Evolutionary conservation across 2,888 invertebrate species (phyloP), one percentile per base, ranked within the genome.

Genomic region (Pseudococcus viburni): DNA sequence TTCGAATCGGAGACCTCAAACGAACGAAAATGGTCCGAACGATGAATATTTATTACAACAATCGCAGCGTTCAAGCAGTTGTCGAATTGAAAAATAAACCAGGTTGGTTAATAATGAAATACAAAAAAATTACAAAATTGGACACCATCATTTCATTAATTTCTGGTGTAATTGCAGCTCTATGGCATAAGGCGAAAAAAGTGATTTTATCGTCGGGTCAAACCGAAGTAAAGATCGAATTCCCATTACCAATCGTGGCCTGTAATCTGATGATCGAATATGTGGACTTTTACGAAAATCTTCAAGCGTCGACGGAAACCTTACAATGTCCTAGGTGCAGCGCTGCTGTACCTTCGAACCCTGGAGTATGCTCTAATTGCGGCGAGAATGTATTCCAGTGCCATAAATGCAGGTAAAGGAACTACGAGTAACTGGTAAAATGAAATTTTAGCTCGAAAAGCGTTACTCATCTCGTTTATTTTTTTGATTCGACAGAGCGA

Each of bases 381-480:
- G 99, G 99, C 0, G 99, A 99, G 92, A 99, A 99, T 92, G 99
- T 99, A 0, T 99, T 97, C 93, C 99, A 99, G 91, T 99, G 99
- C 91, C 98, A 99, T 93, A 99, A 99, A 92, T 99, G 99, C 93
- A 94, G 96, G 94, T 95, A 90, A 90, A 92, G 84, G 77, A 0
- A 7, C 51, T 12, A 51, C 17, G 51, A 86, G 51, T 12, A 89
- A 85, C 33, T 77, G 83, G 73, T 3, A 12, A 85, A 33, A 12
- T 51, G n/a, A 0, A 12, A 15, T 89, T 48, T 73, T 84, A 42
- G 51, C 3, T 51, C 5, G 26, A 59, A 39, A 86, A 2, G 1
- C 6, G 19, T 33, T n/a, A 55, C 55, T 48, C 11, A 51, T 42
- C 86, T 64, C 80, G 5, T 42, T 42, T 68, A 59, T 89, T 77